A percentile compares a stretch with the other conserved stretches of the same genome.
Evolutionary conservation across 2,797 vertebrate species (phyloP).

Genomic region (Spinus olivaceus): DNA sequence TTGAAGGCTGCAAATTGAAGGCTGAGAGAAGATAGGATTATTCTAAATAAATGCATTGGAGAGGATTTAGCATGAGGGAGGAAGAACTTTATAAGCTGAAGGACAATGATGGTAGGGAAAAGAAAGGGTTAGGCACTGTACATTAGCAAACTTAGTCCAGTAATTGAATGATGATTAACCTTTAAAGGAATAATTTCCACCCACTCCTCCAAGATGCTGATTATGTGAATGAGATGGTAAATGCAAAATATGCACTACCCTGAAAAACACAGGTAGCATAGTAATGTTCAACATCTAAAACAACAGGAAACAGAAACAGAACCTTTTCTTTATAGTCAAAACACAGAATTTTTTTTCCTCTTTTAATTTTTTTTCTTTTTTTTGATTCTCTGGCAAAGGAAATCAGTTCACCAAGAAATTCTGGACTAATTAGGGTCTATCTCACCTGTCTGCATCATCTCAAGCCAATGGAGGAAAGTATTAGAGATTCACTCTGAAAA

Average conservation of each 20-base stretch:
- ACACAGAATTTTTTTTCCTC: not conserved
- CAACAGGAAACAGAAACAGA: not conserved
- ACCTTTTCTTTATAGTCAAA: not conserved
- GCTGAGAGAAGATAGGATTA: slow-evolving; percentile 23
- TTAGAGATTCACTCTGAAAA: not conserved
- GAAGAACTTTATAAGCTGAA: not conserved
- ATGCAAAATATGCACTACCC: not conserved
- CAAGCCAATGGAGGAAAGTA: not conserved
- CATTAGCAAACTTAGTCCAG: not conserved
- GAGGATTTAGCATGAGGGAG: slow-evolving; percentile 19
- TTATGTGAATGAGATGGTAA: not conserved
- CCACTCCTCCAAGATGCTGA: not conserved
- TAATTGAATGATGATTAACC: not conserved
- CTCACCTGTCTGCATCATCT: not conserved
- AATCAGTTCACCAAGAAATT: not conserved
- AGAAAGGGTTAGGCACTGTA: not conserved
- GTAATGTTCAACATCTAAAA: not conserved
- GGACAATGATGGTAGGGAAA: not conserved
- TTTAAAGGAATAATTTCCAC: not conserved
- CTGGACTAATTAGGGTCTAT: not conserved
- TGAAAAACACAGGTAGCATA: not conserved
- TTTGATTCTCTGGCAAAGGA: not conserved
- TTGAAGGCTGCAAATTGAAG: slow-evolving; percentile 6
- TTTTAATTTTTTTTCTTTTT: not conserved
- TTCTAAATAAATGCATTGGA: slow-evolving; percentile 15